Evolutionary conservation across 2,797 vertebrate species (phyloP).

Genomic region (Hippoglossus hippoglossus): DNA sequence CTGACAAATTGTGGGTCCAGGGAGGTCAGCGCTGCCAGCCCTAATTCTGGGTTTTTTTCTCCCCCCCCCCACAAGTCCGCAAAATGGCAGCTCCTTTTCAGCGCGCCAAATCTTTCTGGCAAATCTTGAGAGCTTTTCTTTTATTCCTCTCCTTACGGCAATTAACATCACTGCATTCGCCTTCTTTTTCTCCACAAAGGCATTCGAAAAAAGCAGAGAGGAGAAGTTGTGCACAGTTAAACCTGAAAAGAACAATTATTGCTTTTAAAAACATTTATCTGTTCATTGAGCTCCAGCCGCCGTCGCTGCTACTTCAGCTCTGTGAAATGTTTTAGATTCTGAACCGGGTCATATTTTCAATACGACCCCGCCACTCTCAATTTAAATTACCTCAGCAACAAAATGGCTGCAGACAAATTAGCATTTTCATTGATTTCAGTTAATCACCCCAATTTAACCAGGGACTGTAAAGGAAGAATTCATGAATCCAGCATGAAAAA

Average conservation of each 20-base stretch:
- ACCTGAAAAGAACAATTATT: conserved; percentile 89
- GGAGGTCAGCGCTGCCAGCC: conserved; percentile 83
- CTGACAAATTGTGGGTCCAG: conserved; percentile 91
- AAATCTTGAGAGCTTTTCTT: conserved; percentile 85
- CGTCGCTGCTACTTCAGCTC: conserved; percentile 77
- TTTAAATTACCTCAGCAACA: conserved; percentile 48
- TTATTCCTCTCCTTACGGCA: conserved; percentile 75
- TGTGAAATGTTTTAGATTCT: conserved; percentile 78
- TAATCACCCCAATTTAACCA: neutral
- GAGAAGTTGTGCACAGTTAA: conserved; percentile 69
- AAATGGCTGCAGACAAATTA: conserved; percentile 25
- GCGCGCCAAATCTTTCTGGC: conserved; percentile 81
- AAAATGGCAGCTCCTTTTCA: conserved; percentile 87
- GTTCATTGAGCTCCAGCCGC: conserved; percentile 78
- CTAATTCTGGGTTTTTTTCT: conserved; percentile 73
- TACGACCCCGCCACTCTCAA: neutral
- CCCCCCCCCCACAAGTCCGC: conserved; percentile 51
- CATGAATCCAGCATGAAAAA: neutral
- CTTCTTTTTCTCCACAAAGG: conserved; percentile 63
- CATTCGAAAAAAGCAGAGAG: conserved; percentile 37
- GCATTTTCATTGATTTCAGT: conserved; percentile 16
- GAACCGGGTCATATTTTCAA: conserved; percentile 79
- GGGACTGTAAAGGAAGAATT: neutral
- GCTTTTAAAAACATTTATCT: conserved; percentile 88
- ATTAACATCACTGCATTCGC: conserved; percentile 81